These are phyloP conservation scores for Bothrops jararaca DNA, from an alignment of 2,113 vertebrate species.

Conservation along the genomic window DNA sequence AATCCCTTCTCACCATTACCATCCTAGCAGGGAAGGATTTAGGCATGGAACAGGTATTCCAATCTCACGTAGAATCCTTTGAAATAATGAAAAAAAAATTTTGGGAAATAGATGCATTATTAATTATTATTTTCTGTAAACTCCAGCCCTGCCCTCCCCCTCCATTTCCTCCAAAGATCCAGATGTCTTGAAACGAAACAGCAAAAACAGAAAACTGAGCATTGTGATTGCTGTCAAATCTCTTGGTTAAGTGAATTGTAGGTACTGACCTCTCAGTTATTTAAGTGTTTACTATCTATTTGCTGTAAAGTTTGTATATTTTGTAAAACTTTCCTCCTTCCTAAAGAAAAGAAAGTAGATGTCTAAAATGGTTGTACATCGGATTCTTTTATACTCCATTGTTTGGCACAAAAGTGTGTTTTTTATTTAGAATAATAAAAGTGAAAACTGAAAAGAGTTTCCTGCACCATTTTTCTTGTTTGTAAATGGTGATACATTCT, in stretches of 20 bases:
- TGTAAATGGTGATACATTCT: neutral
- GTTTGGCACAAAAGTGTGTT: slow-evolving; percentile 77
- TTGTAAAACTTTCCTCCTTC: slow-evolving; percentile 69
- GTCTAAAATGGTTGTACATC: slow-evolving; percentile 77
- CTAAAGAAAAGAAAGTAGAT: slow-evolving; percentile 65
- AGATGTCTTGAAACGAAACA: slow-evolving; percentile 20
- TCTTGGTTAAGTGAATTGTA: slow-evolving; percentile 72
- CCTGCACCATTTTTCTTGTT: neutral
- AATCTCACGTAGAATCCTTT: neutral
- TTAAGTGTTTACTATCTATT: slow-evolving; percentile 82
- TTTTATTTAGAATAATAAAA: slow-evolving; percentile 85
- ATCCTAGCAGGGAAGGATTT: neutral
- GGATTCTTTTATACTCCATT: slow-evolving; percentile 81
- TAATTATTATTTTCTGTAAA: neutral
- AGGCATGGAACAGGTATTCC: slow-evolving; percentile 2
- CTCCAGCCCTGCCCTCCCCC: neutral
- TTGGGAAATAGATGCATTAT: neutral
- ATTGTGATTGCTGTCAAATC: slow-evolving; percentile 64
- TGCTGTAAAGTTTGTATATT: slow-evolving; percentile 84
- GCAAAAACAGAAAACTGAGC: slow-evolving; percentile 30
- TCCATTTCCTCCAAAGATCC: slow-evolving; percentile 44
- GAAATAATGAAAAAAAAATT: neutral
- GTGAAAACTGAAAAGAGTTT: slow-evolving; percentile 39
- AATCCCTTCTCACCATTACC: neutral
- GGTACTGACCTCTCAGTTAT: slow-evolving; percentile 78